Base-by-base conservation (phyloP, 2,113 vertebrate genomes). In the Amblyopsis rosae region DNA sequence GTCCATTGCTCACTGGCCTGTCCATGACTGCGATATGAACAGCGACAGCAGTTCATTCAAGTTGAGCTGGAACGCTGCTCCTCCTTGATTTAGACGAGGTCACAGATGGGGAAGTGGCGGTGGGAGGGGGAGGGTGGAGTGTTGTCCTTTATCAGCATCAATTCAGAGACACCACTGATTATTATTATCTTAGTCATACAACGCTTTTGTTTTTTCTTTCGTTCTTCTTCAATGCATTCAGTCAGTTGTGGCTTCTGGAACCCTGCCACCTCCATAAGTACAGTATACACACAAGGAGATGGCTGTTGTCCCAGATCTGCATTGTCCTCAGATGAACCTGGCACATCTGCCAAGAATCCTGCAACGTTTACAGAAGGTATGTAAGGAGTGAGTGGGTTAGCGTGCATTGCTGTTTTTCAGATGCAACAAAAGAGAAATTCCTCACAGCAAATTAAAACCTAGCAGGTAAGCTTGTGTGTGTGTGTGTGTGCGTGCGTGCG, bases 321-420 rank as follows among this genome's bases (percentile, higher is more conserved):
- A 74, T 81, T 90, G 91, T 93, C 92, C 92, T 88, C 82, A 80
- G 75, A 79, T 90, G 91, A 93, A 92, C 92, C 84, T 8, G 59
- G 13, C 65, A 3, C 50, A 7, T n/a, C 83, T 91, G 91, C 91
- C 91, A 93, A 85, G 82, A 89, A 85, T 82, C 86, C 84, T 63
- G 80, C 82, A 72, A 87, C 76, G 85, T 90, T 91, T 90, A 89
- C 75, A 81, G 81, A 87, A 89, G 88, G 83, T 89, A 91, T 41
- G 7, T 41, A 41, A 41, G 82, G 81, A 80, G 83, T 86, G 83
- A 81, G 75, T 86, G 86, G 82, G 86, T 84, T 86, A 81, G 67
- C 86, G 84, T 78, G 76, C 85, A 87, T 82, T 73, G 75, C 75
- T 80, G 83, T 79, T 80, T 86, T 81, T 82, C 73, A 86, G 72